Conservation (phyloP, 2,797 vertebrate genomes). For the Melanotaenia pygmaea region DNA sequence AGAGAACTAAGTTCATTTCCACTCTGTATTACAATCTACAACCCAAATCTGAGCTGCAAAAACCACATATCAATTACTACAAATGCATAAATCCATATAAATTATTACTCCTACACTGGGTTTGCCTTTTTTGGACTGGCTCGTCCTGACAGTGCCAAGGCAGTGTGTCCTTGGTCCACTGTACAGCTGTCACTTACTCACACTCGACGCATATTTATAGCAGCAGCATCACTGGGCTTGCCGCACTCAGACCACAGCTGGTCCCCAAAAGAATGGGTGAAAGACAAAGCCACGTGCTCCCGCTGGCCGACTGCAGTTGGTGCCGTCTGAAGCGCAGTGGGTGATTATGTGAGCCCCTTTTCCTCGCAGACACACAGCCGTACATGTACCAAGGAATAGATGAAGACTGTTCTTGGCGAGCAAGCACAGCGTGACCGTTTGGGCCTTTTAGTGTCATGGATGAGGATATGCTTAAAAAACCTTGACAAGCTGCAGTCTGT, state of each 20-base stretch:
- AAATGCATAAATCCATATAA: slow-evolving; percentile 71
- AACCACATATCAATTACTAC: slow-evolving; percentile 26
- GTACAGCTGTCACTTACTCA: slow-evolving; percentile 87
- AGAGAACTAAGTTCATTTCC: not conserved
- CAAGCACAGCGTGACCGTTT: slow-evolving; percentile 67
- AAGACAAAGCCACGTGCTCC: slow-evolving; percentile 86
- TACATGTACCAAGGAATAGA: slow-evolving; percentile 48
- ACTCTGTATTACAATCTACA: slow-evolving; percentile 8
- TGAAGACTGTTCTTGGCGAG: slow-evolving; percentile 49
- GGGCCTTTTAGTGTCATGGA: slow-evolving; percentile 65
- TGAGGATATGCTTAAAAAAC: slow-evolving; percentile 61
- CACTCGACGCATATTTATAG: slow-evolving; percentile 86
- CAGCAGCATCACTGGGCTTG: slow-evolving; percentile 80
- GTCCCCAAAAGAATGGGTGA: slow-evolving; percentile 83
- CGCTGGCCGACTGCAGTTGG: slow-evolving; percentile 78
- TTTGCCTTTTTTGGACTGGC: slow-evolving; percentile 79
- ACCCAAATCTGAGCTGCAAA: slow-evolving; percentile 7
- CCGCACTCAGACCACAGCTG: slow-evolving; percentile 86
- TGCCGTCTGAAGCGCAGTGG: slow-evolving; percentile 78
- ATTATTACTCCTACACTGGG: slow-evolving; percentile 53
- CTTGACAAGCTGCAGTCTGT: slow-evolving; percentile 77
- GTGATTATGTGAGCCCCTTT: slow-evolving; percentile 62
- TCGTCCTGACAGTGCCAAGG: slow-evolving; percentile 72
- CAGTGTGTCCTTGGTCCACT: slow-evolving; percentile 81
- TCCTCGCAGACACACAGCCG: slow-evolving; percentile 40